Conservation (phyloP, 2,113 vertebrate species). For the Gorsachius goisagi region DNA sequence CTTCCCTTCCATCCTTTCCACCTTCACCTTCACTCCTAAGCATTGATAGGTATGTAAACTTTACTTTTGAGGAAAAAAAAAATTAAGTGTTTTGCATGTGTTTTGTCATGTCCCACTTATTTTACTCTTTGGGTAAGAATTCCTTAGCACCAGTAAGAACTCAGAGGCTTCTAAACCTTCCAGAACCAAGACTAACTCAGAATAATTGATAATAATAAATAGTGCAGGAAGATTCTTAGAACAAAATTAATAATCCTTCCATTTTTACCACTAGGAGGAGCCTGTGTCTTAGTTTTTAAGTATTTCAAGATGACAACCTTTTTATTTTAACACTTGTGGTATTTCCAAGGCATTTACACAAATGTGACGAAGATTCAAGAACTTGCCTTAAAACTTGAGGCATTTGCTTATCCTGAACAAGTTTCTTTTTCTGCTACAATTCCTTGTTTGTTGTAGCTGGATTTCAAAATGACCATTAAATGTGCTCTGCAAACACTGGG, state of each 20-base stretch:
- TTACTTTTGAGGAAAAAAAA: neutral
- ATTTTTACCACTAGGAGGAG: conserved; percentile 29
- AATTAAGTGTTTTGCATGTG: neutral
- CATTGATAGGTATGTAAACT: neutral
- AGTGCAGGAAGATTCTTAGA: neutral
- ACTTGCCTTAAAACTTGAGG: neutral
- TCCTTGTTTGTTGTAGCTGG: neutral
- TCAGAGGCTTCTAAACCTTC: neutral
- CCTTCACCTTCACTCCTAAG: neutral
- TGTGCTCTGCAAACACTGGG: neutral
- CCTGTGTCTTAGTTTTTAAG: neutral
- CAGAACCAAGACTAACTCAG: neutral
- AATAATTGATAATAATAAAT: neutral
- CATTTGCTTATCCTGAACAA: neutral
- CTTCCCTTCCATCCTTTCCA: neutral
- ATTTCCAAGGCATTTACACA: neutral
- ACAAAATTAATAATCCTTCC: neutral
- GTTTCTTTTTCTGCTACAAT: neutral
- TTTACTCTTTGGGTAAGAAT: neutral
- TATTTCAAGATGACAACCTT: neutral
- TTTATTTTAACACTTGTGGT: neutral
- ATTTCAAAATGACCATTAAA: neutral
- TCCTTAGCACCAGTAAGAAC: neutral
- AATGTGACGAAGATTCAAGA: neutral
- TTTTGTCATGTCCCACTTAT: neutral